A percentile compares a stretch with the other conserved stretches of the same genome.
Conservation (phyloP, 2,113 vertebrate species). For the Cebus imitator region DNA sequence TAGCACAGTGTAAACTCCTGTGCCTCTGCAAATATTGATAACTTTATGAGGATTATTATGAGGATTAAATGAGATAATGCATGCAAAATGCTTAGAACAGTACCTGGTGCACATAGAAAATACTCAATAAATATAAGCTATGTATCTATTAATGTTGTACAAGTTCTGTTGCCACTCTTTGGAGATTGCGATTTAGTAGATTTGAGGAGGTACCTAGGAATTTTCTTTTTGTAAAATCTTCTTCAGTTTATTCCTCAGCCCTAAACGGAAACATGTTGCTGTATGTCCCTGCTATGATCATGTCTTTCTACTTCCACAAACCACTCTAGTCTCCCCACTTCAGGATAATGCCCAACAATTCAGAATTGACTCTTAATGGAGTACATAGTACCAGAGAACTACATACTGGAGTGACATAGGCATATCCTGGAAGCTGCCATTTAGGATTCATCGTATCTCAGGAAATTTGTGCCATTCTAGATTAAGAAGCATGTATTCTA, state of each 20-base stretch:
- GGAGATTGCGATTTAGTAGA: background rate
- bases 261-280: background rate
- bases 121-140: background rate
- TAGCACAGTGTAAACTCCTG: background rate
- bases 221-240: background rate
- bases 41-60: background rate
- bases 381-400: background rate
- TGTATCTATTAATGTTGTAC: background rate
- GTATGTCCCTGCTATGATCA: background rate
- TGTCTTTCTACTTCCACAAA: background rate
- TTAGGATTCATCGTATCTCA: background rate
- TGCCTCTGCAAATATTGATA: background rate
- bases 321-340: background rate
- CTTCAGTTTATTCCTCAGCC: background rate
- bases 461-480: background rate
- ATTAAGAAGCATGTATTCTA: background rate
- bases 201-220: background rate
- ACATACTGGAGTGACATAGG: background rate
- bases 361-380: background rate
- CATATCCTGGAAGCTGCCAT: background rate
- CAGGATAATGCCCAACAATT: background rate
- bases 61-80: conserved; percentile 32
- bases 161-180: background rate
- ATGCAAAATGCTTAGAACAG: background rate
- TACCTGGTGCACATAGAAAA: background rate